Evolutionary conservation across 2,113 vertebrate species (phyloP).

Genomic region (Gasterosteus aculeatus): DNA sequence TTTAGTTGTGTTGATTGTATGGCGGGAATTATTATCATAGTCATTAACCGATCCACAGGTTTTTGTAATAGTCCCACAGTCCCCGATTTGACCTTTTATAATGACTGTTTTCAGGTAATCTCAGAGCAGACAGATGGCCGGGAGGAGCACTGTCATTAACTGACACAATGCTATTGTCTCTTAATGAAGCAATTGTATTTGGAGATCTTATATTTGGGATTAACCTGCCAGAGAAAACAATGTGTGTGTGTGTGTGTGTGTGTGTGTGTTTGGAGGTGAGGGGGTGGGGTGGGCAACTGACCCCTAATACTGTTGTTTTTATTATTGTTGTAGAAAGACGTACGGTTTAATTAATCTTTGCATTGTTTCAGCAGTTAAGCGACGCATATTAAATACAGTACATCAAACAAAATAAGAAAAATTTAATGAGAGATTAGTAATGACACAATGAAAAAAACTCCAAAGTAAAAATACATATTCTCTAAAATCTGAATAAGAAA

Average conservation of each 20-base stretch:
- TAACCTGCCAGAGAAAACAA: conserved; percentile 58
- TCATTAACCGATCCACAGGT: background rate
- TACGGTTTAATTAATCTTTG: background rate
- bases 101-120: conserved; percentile 40
- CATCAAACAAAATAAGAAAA: background rate
- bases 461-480: background rate
- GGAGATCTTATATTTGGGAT: conserved; percentile 63
- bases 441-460: background rate
- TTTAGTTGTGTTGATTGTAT: background rate
- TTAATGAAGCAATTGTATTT: conserved; percentile 74
- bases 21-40: background rate
- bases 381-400: background rate
- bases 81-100: conserved; percentile 22
- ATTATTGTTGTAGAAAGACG: background rate
- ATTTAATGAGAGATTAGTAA: background rate
- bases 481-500: background rate
- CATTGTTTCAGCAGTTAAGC: background rate
- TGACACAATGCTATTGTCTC: conserved; percentile 72
- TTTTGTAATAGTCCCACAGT: background rate
- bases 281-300: background rate
- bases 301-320: conserved; percentile 19
- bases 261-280: conserved; percentile 16
- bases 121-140: conserved; percentile 52
- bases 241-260: conserved; percentile 42
- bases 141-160: conserved; percentile 68